These are phyloP conservation scores for Lithodes maja DNA, from an alignment of 2,888 invertebrate genomes.

Conservation along the genomic window DNA sequence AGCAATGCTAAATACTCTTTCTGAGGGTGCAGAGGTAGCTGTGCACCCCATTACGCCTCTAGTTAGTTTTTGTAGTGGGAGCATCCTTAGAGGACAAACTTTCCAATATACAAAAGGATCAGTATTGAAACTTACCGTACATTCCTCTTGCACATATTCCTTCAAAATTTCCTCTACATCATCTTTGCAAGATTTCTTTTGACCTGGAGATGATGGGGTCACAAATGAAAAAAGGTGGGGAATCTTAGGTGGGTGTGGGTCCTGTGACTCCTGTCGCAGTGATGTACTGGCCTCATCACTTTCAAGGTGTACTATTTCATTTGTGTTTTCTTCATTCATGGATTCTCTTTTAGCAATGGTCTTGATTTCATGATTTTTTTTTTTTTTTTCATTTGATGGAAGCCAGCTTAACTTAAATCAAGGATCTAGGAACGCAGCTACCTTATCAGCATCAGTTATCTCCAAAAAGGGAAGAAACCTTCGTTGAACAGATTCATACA, in stretches of 20 bases:
- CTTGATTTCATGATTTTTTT: conserved; percentile 10
- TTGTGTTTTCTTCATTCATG: conserved; percentile 15
- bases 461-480: conserved; percentile 11
- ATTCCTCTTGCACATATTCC: conserved; percentile 2
- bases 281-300: background rate
- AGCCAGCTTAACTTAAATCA: conserved; percentile 15
- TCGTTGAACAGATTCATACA: conserved; percentile 8
- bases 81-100: conserved; percentile 5
- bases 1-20: conserved; percentile 27
- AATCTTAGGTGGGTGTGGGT: conserved; percentile 23
- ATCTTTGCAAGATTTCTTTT: conserved; percentile 5
- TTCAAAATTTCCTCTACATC: conserved; percentile 10
- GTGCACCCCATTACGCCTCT: conserved; percentile 28
- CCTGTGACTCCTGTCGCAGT: background rate
- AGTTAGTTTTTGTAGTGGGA: conserved; percentile 13
- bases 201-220: conserved; percentile 4
- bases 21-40: conserved; percentile 24
- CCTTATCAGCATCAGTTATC: background rate
- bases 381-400: conserved; percentile 21
- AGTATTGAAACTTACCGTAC: background rate
- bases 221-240: conserved; percentile 15
- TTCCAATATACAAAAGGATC: conserved; percentile 12
- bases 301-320: background rate
- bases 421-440: conserved; percentile 27
- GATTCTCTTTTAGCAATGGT: conserved; percentile 11